A percentile compares a stretch with the other conserved stretches of the same genome.
Conservation (phyloP, 1,140 invertebrate species). For the Drosophila kohkoa region DNA sequence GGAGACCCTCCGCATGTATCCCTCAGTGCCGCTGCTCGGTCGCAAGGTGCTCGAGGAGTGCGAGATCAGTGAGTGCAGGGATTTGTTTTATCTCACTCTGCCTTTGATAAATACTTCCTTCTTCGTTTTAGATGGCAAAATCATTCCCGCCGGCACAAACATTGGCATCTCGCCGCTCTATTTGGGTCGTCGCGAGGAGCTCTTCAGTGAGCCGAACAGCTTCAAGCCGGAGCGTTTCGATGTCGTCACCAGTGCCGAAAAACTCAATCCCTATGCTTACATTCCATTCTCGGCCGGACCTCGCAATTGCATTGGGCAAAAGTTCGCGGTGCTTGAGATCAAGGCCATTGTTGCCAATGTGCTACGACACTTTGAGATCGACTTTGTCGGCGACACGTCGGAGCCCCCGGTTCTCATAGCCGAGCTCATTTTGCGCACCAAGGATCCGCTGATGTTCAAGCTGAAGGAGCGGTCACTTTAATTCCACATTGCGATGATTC, state of each 20-base stretch:
- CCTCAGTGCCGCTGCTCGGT: conserved; percentile 88
- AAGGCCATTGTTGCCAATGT: conserved; percentile 89
- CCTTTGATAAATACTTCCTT: not conserved
- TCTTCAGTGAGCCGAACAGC: conserved; percentile 87
- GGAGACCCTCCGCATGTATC: conserved; percentile 87
- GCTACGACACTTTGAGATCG: conserved; percentile 87
- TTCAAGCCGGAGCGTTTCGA: conserved; percentile 91
- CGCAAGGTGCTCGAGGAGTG: conserved; percentile 86
- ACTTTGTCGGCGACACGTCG: conserved; percentile 78
- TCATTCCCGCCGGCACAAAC: conserved; percentile 85
- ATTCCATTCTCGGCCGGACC: conserved; percentile 89
- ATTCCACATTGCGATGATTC: not conserved
- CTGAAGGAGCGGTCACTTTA: conserved; percentile 56
- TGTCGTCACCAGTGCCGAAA: conserved; percentile 84
- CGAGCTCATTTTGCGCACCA: conserved; percentile 85
- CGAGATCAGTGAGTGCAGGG: conserved; percentile 69
- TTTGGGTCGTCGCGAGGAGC: conserved; percentile 86
- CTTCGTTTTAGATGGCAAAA: conserved; percentile 84
- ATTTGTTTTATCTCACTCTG: too few species aligned
- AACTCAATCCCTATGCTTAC: conserved; percentile 86
- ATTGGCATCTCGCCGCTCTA: conserved; percentile 85
- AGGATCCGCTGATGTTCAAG: conserved; percentile 78
- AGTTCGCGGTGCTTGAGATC: conserved; percentile 92
- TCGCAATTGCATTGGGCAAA: conserved; percentile 90
- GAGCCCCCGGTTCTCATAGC: conserved; percentile 83